A percentile compares a stretch with the other conserved stretches of the same genome.
These are phyloP conservation scores for Anthoscopus minutus DNA, from an alignment of 2,113 vertebrate species.

Conservation along the genomic window DNA sequence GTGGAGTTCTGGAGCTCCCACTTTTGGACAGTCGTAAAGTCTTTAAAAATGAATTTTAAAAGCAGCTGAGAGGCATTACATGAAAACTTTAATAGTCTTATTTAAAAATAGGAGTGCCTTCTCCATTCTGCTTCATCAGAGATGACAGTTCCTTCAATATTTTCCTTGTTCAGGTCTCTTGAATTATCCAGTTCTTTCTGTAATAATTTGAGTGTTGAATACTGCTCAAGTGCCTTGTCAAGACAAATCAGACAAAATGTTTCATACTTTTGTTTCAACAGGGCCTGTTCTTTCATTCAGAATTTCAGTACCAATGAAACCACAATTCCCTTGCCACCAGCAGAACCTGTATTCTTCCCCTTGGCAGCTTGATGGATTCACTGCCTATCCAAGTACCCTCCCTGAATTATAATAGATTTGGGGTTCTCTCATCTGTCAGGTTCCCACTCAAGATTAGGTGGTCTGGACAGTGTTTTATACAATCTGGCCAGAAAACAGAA, in stretches of 20 bases:
- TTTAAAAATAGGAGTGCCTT: not conserved
- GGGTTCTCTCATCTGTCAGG: not conserved
- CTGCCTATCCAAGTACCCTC: not conserved
- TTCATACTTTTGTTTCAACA: not conserved
- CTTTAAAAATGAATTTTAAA: not conserved
- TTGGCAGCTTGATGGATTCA: not conserved
- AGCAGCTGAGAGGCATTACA: not conserved
- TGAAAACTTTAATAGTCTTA: not conserved
- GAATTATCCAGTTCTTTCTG: not conserved
- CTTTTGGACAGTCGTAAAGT: not conserved
- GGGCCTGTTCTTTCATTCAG: not conserved
- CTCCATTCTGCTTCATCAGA: not conserved
- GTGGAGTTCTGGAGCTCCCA: not conserved
- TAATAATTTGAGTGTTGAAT: not conserved
- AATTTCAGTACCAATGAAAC: not conserved
- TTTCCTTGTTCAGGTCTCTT: not conserved
- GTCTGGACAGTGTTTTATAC: not conserved
- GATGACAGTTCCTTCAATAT: slow-evolving; percentile 18
- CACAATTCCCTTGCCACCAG: not conserved
- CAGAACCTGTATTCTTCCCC: not conserved
- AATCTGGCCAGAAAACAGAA: not conserved
- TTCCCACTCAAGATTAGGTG: not conserved
- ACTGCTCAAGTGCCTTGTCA: not conserved
- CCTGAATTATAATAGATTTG: not conserved
- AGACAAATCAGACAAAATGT: not conserved